These are phyloP conservation scores for Jordanella pulchra DNA, from an alignment of 2,797 vertebrate genomes.

Conservation along the genomic window DNA sequence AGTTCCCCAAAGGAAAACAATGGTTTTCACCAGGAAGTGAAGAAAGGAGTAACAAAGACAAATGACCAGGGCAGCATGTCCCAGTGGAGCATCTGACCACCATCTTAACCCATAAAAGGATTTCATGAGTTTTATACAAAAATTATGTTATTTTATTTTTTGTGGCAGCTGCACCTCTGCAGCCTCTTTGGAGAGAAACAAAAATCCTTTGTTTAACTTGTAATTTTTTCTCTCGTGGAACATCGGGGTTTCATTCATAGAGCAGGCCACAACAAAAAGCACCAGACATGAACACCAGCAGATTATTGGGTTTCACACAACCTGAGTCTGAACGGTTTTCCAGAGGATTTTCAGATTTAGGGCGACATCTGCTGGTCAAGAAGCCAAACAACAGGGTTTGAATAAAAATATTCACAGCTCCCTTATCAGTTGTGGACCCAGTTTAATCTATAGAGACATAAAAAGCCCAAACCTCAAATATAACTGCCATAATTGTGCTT, in stretches of 20 bases:
- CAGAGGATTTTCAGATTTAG: background rate
- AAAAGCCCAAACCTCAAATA: background rate
- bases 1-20: slow-evolving; percentile 8
- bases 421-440: background rate
- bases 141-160: slow-evolving; percentile 8
- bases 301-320: background rate
- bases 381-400: slow-evolving; percentile 14
- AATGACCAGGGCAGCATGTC: slow-evolving; percentile 18
- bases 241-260: background rate
- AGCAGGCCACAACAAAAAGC: background rate
- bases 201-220: background rate
- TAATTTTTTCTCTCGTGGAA: background rate
- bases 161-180: background rate
- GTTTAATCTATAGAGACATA: background rate
- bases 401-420: background rate
- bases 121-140: slow-evolving; percentile 20
- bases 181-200: background rate
- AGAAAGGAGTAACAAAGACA: slow-evolving; percentile 33
- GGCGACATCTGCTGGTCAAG: slow-evolving; percentile 57
- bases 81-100: slow-evolving; percentile 22
- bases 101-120: slow-evolving; percentile 35
- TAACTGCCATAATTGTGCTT: too few species aligned
- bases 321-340: background rate
- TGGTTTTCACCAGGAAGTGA: slow-evolving; percentile 9
- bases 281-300: background rate